Evolutionary conservation across 1,140 invertebrate species (phyloP).

Genomic region (Gonatopus flavifemur): DNA sequence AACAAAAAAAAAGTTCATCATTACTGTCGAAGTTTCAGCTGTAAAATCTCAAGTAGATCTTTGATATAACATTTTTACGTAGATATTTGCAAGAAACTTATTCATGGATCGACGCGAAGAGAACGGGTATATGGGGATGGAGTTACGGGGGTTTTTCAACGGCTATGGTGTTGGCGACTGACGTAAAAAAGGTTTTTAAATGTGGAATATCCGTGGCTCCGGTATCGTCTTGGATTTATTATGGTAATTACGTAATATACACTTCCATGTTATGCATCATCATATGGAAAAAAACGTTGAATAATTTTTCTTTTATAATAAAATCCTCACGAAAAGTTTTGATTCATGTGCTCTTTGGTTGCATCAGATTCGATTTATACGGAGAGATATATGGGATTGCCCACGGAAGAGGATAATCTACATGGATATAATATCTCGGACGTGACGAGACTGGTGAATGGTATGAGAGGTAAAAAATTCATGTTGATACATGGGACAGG

Average conservation of each 20-base stretch:
- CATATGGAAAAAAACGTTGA: too few relatives aligned
- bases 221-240: slow-evolving; percentile 84
- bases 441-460: slow-evolving; percentile 57
- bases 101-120: slow-evolving; percentile 69
- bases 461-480: slow-evolving; percentile 62
- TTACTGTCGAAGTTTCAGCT: too few relatives aligned
- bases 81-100: slow-evolving; percentile 65
- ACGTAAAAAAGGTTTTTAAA: slow-evolving; percentile 60
- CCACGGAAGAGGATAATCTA: slow-evolving; percentile 61
- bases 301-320: too few relatives aligned
- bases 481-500: slow-evolving; percentile 67
- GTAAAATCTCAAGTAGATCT: too few relatives aligned
- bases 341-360: too few relatives aligned
- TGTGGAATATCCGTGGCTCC: slow-evolving; percentile 70
- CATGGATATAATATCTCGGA: slow-evolving; percentile 61
- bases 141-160: slow-evolving; percentile 65
- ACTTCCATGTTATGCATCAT: too few relatives aligned
- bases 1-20: too few relatives aligned
- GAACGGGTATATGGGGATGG: slow-evolving; percentile 77
- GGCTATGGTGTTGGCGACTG: slow-evolving; percentile 55
- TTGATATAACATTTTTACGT: too few relatives aligned
- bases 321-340: too few relatives aligned
- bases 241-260: slow-evolving; percentile 64
- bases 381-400: slow-evolving; percentile 69
- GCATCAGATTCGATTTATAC: slow-evolving; percentile 73